Base-by-base conservation (phyloP, 2,797 vertebrate species). In the Lutjanus campechanus region DNA sequence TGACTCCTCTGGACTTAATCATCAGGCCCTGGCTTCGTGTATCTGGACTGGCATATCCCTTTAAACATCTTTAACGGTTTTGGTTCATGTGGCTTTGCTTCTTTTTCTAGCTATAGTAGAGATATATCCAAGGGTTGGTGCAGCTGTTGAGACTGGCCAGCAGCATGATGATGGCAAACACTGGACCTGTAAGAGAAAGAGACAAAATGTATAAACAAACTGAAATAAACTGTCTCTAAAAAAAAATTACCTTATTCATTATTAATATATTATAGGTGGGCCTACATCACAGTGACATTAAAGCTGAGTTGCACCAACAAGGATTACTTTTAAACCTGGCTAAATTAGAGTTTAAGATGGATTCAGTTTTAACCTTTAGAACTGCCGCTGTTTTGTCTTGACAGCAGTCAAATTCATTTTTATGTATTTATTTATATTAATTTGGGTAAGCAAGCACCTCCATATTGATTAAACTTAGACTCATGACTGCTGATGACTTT, bases 91-190 rank as follows among this genome's bases (percentile, higher is more conserved):
- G 54, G 7, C 43, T 41, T 6, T 15, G 20, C n/a, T 19, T 5
- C 25, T 22, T 6, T 19, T 20, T 44, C 82, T 68, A 94, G 73
- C 91, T 93, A 29, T 93, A 97, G 86, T 95, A 96, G 83, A 96
- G 95, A 88, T 97, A 97, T 85, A 97, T 97, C 96, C 96, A 97
- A 0, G 96, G 96, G 80, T 97, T 97, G 66, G 94, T 93, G 81
- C 96, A 97, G 84, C 96, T 97, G 90, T 96, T 97, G 60, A 97
- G 92, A 85, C 96, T 95, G 80, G 96, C 96, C 59, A 97, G 94
- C 77, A 97, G 91, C 96, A 96, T 97, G 83, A 97, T 94, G 82
- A 96, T 95, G 64, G 93, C 93, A 91, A 97, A 97, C 65, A 95
- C 90, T 0, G 95, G 92, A 87, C 95, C 96, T 97, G 79, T 47